Percentiles rank a stretch among this genome's conserved stretches.
Evolutionary conservation across 2,888 invertebrate species (phyloP).

Genomic region (Tetranychus truncatus): DNA sequence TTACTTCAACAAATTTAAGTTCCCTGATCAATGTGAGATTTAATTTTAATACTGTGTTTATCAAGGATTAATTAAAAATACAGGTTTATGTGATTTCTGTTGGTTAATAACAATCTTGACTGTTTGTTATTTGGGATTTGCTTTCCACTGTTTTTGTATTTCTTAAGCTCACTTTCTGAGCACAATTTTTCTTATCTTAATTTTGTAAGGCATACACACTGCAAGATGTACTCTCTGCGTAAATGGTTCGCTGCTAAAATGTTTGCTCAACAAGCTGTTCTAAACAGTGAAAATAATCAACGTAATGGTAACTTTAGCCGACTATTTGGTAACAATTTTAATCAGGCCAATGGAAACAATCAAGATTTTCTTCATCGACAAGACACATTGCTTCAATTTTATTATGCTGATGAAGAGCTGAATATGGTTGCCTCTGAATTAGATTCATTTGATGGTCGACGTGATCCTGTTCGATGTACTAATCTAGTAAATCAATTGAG

Average conservation of each 20-base stretch:
- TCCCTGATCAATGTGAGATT: too few species aligned
- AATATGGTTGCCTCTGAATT: conserved; percentile 85
- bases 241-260: conserved; percentile 22
- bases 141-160: too few species aligned
- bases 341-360: conserved; percentile 5
- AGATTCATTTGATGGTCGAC: conserved; percentile 97
- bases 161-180: too few species aligned
- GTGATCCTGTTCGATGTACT: conserved; percentile 91
- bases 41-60: not conserved
- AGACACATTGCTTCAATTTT: conserved; percentile 71
- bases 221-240: conserved; percentile 20
- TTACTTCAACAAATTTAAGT: too few species aligned
- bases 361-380: conserved; percentile 5
- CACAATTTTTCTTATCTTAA: too few species aligned
- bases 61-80: conserved; percentile 4
- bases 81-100: not conserved
- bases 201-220: too few species aligned
- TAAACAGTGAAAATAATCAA: not conserved
- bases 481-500: conserved; percentile 81
- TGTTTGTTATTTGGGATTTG: too few species aligned
- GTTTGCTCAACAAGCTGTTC: conserved; percentile 12
- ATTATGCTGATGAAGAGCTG: conserved; percentile 89
- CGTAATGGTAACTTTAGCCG: conserved; percentile 4
- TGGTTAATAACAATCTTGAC: too few species aligned
- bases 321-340: conserved; percentile 3